Conservation (phyloP, 2,888 invertebrate species). For the Nezara viridula region DNA sequence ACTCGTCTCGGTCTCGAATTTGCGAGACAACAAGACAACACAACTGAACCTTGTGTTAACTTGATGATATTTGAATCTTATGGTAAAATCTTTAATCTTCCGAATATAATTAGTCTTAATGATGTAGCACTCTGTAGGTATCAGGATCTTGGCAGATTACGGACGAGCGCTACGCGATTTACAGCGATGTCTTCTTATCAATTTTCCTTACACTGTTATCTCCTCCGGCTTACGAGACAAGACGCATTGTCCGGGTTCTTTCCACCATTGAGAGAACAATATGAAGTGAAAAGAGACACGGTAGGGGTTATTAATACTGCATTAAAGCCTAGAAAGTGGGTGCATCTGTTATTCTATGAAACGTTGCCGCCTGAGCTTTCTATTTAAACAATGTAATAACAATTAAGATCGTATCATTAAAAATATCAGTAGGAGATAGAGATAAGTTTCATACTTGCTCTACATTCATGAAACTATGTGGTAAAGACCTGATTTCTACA, state of each 20-base stretch:
- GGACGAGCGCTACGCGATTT: neutral
- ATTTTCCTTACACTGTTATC: neutral
- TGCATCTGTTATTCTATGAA: conserved; percentile 23
- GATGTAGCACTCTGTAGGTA: neutral
- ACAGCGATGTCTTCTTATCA: neutral
- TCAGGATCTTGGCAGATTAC: neutral
- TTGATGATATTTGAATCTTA: too few relatives aligned
- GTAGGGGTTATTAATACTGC: conserved; percentile 27
- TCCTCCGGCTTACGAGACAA: neutral
- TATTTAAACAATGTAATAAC: conserved; percentile 11
- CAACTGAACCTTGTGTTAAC: too few relatives aligned
- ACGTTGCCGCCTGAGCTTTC: conserved; percentile 21
- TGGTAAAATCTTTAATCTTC: neutral
- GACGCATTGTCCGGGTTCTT: neutral
- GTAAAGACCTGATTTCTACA: neutral
- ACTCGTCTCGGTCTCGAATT: too few relatives aligned
- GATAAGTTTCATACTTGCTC: conserved; percentile 14
- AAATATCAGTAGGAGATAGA: neutral
- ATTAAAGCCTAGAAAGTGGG: conserved; percentile 15
- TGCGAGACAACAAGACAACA: too few relatives aligned
- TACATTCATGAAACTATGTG: neutral
- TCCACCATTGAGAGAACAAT: conserved; percentile 28
- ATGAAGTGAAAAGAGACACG: neutral
- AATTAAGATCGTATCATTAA: neutral
- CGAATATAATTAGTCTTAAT: neutral